phyloP scores from a whole-genome alignment of 2,113 vertebrate genomes.

The Natator depressus region DNA sequence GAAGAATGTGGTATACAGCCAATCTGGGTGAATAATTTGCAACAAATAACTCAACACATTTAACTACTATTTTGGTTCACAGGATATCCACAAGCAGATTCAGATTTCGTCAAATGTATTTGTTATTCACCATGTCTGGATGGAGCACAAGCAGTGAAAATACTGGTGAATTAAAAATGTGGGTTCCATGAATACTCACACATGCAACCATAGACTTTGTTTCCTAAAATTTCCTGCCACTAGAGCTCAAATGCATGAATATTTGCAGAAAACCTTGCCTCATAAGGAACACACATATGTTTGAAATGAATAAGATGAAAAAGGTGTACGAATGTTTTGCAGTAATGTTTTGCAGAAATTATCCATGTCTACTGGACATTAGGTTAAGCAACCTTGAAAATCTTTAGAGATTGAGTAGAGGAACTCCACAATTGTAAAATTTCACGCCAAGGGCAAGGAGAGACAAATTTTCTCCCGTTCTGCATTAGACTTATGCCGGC shows the following conservation, averaged over 20 bases:
- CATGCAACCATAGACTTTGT: neutral
- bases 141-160: neutral
- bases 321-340: neutral
- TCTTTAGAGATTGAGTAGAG: neutral
- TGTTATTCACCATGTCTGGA: neutral
- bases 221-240: neutral
- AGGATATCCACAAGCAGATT: neutral
- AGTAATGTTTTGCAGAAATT: neutral
- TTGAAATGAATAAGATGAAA: neutral
- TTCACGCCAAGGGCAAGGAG: neutral
- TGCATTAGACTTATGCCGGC: neutral
- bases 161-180: neutral
- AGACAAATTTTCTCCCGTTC: neutral
- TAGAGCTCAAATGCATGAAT: rapidly evolving
- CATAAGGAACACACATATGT: neutral
- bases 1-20: neutral
- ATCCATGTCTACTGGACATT: neutral
- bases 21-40: neutral
- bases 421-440: neutral
- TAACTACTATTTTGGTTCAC: neutral
- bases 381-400: neutral
- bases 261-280: neutral
- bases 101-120: rapidly evolving
- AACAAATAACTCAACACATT: neutral
- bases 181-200: neutral